Base-by-base conservation (phyloP, 2,888 invertebrate genomes). In the Carcina quercana region DNA sequence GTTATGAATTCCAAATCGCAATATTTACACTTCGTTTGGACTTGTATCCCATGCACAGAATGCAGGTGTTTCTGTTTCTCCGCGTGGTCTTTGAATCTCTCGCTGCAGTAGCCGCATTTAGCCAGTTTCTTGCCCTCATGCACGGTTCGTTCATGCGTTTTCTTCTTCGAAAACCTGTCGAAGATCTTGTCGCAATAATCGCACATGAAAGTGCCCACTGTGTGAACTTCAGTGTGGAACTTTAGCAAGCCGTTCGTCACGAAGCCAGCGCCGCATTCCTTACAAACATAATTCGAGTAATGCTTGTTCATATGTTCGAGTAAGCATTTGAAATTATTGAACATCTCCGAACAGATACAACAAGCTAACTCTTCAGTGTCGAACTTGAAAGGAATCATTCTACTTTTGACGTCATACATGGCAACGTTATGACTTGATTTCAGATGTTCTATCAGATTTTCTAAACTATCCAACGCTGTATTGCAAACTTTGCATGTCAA, bases 301-400 rank as follows among this genome's bases (percentile, higher is more conserved):
- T 75, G 73, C 0, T 35, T 39, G n/a, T 61, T 59, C 60, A 70
- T 65, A 29, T 75, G 74, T 14, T 59, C 53, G 5, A 45, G 34
- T 3, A 59, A 35, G 17, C 7, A 5, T 14, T 28, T 28, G 8
- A 19, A 28, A n/a, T 10, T 5, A 2, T 63, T 52, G 20, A 66
- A 79, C 0, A 69, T 47, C 40, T 75, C 73, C 1, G 63, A 53
- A 33, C 83, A 83, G 21, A 47, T 58, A 4, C 60, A 61, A 34
- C 83, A 83, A 5, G 5, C 5, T 7, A 19, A 10, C 12, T 19
- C 19, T 8, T 28, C 19, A 8, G 5, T 17, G 5, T 28, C 49
- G 25, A 70, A 62, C 32, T 54, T 54, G 24, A 70, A 59, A 0
- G 72, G 66, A 0, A 71, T 30, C 2, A 70, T 58, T 22, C 60